Conservation (phyloP, 2,797 vertebrate species). For the Lycodopsis pacificus region DNA sequence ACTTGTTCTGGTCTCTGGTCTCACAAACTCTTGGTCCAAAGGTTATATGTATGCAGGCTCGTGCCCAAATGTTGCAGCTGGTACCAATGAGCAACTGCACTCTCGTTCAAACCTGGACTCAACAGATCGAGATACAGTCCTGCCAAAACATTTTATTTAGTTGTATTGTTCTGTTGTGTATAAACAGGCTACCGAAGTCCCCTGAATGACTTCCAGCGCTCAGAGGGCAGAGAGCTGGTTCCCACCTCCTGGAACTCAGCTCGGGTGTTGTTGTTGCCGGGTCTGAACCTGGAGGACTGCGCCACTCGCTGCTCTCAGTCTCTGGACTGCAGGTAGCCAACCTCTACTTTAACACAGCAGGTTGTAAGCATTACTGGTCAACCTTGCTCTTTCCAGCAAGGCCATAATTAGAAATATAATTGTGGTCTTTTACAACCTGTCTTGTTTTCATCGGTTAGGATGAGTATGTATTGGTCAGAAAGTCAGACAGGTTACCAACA, state of each 20-base stretch:
- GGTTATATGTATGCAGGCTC: constrained; percentile 77
- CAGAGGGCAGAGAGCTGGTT: constrained; percentile 88
- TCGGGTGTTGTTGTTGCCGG: constrained; percentile 60
- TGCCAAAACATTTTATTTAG: neutral
- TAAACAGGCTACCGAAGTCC: constrained; percentile 87
- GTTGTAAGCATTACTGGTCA: neutral
- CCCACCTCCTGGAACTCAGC: constrained; percentile 76
- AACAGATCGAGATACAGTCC: neutral
- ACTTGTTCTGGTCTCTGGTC: constrained; percentile 23
- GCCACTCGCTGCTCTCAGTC: constrained; percentile 85
- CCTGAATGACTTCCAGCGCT: constrained; percentile 94
- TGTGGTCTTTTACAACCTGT: too few species aligned
- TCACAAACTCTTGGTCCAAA: constrained; percentile 78
- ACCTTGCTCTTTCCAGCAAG: neutral
- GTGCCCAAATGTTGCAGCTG: constrained; percentile 61
- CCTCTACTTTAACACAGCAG: neutral
- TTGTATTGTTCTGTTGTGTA: constrained; percentile 37
- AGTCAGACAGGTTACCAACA: too few species aligned
- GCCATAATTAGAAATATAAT: neutral
- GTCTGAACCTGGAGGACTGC: constrained; percentile 86
- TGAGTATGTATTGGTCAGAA: too few species aligned
- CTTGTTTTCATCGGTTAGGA: too few species aligned
- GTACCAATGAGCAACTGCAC: constrained; percentile 47
- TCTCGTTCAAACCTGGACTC: neutral
- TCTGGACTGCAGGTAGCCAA: constrained; percentile 88